These are phyloP conservation scores for Penelope pileata DNA, from an alignment of 2,113 vertebrate genomes.

Conservation along the genomic window DNA sequence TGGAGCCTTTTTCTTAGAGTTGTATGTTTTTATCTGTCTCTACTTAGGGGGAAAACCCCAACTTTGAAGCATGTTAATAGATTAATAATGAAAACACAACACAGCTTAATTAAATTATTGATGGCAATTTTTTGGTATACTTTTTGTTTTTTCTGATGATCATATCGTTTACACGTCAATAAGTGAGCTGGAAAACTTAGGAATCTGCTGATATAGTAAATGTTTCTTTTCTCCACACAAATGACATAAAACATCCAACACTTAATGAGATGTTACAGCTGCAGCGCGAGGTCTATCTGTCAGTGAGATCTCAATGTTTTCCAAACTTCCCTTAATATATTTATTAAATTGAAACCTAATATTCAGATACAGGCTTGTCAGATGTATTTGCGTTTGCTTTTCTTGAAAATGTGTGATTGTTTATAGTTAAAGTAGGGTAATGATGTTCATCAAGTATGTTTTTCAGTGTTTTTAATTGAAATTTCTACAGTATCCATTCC, in stretches of 20 bases:
- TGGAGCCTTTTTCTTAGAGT: not conserved
- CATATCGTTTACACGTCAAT: not conserved
- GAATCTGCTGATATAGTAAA: slow-evolving; percentile 49
- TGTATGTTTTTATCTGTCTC: not conserved
- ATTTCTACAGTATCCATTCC: not conserved
- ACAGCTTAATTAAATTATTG: not conserved
- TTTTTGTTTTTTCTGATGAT: not conserved
- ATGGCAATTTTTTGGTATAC: not conserved
- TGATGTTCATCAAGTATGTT: not conserved
- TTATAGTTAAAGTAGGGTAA: not conserved
- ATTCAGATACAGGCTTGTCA: not conserved
- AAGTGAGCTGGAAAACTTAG: not conserved
- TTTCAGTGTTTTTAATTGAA: not conserved
- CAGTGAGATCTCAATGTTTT: not conserved
- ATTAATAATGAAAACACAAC: not conserved
- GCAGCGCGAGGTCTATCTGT: not conserved
- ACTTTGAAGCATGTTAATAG: not conserved
- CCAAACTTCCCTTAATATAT: not conserved
- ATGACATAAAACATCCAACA: not conserved
- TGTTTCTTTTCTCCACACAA: not conserved
- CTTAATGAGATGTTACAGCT: slow-evolving; percentile 56
- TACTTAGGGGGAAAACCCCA: not conserved
- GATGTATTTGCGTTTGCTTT: not conserved
- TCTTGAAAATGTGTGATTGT: not conserved
- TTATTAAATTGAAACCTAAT: slow-evolving; percentile 26